phyloP scores from a whole-genome alignment of 2,113 vertebrate genomes.

The Argyrosomus japonicus region DNA sequence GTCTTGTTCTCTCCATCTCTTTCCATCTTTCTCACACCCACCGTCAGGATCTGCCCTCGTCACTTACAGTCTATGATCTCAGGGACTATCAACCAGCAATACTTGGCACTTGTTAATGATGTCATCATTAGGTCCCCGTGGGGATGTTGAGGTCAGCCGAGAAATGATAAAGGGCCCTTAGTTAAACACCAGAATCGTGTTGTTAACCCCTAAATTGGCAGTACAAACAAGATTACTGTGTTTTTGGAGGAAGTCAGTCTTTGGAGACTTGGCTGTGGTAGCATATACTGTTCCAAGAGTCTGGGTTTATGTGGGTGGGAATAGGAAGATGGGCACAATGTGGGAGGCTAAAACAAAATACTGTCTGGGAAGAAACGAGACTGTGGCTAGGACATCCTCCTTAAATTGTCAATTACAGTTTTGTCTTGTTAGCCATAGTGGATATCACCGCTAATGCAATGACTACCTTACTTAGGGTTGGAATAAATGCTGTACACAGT shows the following conservation, averaged over 20 bases:
- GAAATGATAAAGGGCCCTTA: constrained; percentile 86
- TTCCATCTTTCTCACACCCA: constrained; percentile 46
- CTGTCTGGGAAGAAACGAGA: constrained; percentile 34
- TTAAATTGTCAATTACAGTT: neutral
- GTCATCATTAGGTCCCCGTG: constrained; percentile 79
- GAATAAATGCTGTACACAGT: neutral
- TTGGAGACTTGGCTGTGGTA: constrained; percentile 70
- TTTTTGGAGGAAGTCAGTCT: constrained; percentile 74
- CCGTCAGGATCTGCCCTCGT: constrained; percentile 4
- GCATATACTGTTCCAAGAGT: constrained; percentile 52
- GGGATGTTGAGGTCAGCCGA: constrained; percentile 86
- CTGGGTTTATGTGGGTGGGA: constrained; percentile 68
- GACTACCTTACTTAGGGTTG: neutral
- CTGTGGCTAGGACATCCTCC: neutral
- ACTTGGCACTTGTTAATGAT: constrained; percentile 79
- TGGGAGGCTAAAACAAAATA: constrained; percentile 49
- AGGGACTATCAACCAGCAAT: constrained; percentile 79
- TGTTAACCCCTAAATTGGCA: constrained; percentile 79
- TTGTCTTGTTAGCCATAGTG: neutral
- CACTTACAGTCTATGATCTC: constrained; percentile 78
- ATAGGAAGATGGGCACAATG: constrained; percentile 51
- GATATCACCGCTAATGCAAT: neutral
- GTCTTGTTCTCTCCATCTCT: neutral
- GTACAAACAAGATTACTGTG: constrained; percentile 68
- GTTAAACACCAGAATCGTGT: constrained; percentile 85